These are phyloP conservation scores for Medauroidea extradentata DNA, from an alignment of 1,140 invertebrate species.

Conservation along the genomic window DNA sequence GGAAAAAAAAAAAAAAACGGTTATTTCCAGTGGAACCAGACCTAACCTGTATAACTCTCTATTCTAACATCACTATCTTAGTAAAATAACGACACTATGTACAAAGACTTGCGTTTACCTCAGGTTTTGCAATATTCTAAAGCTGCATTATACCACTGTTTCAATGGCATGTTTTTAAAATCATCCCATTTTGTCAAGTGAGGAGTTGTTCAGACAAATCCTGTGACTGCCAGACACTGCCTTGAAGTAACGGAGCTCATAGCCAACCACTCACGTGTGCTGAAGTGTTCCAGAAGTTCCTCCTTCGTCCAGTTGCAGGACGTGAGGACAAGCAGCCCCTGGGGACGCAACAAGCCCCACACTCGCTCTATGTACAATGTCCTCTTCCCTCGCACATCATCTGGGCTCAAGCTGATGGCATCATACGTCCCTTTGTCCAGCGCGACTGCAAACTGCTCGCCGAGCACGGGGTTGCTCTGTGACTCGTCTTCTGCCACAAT, in stretches of 20 bases:
- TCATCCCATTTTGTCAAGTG: neutral
- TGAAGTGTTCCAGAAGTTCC: constrained; percentile 72
- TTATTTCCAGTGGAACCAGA: too few species aligned
- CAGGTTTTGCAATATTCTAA: neutral
- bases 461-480: constrained; percentile 20
- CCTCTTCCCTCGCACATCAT: constrained; percentile 58
- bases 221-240: neutral
- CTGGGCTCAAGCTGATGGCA: constrained; percentile 77
- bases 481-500: constrained; percentile 43
- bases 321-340: constrained; percentile 76
- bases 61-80: too few species aligned
- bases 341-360: constrained; percentile 49
- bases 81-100: neutral
- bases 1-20: too few species aligned
- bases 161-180: too few species aligned
- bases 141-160: too few species aligned
- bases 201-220: neutral
- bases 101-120: neutral
- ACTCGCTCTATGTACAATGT: constrained; percentile 66
- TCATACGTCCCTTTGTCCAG: constrained; percentile 95
- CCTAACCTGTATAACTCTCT: too few species aligned
- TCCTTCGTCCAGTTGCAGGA: constrained; percentile 93
- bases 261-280: constrained; percentile 43
- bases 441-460: constrained; percentile 54
- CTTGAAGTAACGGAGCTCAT: neutral